phyloP scores from a whole-genome alignment of 2,797 vertebrate species.

The Hypotaenidia okinawae region DNA sequence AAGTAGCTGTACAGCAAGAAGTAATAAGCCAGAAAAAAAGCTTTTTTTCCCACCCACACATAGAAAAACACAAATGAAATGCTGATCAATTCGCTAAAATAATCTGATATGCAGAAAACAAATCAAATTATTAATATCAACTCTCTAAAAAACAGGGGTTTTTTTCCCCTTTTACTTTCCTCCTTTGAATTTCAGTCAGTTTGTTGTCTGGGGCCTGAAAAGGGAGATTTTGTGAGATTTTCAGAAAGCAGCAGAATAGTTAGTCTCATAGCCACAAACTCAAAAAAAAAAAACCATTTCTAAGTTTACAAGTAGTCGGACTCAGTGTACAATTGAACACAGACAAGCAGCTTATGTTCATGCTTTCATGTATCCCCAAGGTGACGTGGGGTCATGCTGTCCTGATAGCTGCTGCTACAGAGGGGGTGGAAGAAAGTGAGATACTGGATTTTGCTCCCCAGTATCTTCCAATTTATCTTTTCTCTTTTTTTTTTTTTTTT shows the following conservation, averaged over 20 bases:
- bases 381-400: rapidly evolving
- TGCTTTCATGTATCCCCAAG: rapidly evolving
- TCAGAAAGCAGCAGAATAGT: neutral
- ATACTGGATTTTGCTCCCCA: neutral
- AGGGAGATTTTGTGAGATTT: neutral
- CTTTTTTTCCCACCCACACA: neutral
- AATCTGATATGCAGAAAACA: neutral
- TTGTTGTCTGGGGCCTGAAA: neutral
- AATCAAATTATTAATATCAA: neutral
- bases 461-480: neutral
- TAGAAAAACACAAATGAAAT: neutral
- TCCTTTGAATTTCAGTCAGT: neutral
- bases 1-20: neutral
- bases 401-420: neutral
- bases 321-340: rapidly evolving
- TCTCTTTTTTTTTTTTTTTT: neutral
- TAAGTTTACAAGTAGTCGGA: neutral
- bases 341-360: neutral
- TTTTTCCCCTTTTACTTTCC: neutral
- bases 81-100: neutral
- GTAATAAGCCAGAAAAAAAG: neutral
- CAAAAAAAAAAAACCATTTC: neutral
- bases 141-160: neutral
- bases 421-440: neutral
- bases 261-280: neutral